Conservation (phyloP, 1,140 invertebrate genomes). For the Nebria ingens region DNA sequence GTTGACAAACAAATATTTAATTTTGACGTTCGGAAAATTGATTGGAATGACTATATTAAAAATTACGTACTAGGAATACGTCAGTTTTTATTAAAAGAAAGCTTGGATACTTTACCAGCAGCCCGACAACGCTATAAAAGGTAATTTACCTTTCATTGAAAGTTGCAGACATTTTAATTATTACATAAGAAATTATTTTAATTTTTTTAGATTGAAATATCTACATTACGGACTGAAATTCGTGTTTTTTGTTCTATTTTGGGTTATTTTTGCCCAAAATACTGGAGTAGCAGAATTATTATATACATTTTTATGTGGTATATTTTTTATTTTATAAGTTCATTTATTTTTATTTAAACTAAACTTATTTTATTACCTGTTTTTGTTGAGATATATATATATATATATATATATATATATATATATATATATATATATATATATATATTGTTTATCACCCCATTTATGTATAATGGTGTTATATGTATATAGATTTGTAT, state of each 20-base stretch:
- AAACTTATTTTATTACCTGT: too few species aligned
- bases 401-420: too few species aligned
- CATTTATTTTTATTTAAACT: too few species aligned
- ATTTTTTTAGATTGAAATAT: background rate
- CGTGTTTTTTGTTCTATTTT: background rate
- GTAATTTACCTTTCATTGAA: background rate
- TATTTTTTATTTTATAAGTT: too few species aligned
- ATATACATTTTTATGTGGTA: too few species aligned
- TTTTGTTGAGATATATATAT: too few species aligned
- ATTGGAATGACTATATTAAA: conserved; percentile 47
- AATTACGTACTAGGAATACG: conserved; percentile 46
- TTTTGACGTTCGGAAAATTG: conserved; percentile 55
- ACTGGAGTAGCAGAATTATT: background rate
- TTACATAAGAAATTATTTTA: background rate
- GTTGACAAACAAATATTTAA: conserved; percentile 52
- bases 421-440: too few species aligned
- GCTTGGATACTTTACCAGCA: conserved; percentile 41
- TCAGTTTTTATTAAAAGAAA: conserved; percentile 50
- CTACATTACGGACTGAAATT: background rate
- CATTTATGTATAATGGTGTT: too few species aligned
- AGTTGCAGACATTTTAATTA: background rate
- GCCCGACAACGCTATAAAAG: conserved; percentile 29
- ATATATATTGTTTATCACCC: too few species aligned
- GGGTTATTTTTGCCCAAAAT: background rate
- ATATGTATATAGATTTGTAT: too few species aligned